Conservation (phyloP, 2,888 invertebrate species). For the Bimastos eiseni region DNA sequence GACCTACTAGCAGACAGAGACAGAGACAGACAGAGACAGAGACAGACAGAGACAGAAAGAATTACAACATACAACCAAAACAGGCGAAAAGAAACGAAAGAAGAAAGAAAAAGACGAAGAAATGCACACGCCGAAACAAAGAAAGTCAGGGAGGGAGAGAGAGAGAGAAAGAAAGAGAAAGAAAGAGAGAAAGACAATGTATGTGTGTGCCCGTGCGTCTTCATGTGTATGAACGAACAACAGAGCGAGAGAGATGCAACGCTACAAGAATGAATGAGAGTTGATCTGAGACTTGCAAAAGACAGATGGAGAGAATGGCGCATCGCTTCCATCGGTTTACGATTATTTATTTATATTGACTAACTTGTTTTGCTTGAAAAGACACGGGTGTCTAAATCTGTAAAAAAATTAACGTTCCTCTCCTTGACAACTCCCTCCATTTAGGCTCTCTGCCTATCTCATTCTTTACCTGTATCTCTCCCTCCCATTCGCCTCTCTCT, state of each 20-base stretch:
- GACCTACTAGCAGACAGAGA: not conserved
- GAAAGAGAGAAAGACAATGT: not conserved
- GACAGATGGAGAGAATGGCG: not conserved
- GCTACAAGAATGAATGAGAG: no score
- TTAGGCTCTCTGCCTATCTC: not conserved
- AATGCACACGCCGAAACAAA: not conserved
- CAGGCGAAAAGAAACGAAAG: not conserved
- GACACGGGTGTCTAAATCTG: not conserved
- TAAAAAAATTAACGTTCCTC: not conserved
- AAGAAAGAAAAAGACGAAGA: not conserved
- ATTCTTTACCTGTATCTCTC: not conserved
- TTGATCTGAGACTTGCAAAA: not conserved
- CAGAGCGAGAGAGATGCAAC: not conserved
- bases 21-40: not conserved
- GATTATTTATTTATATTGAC: not conserved
- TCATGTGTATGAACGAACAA: no score
- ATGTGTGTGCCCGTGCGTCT: no score
- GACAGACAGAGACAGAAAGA: not conserved
- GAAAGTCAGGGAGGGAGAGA: not conserved
- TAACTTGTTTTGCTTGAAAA: not conserved
- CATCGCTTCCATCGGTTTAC: not conserved
- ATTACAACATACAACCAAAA: no score
- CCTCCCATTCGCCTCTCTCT: not conserved
- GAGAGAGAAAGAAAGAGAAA: not conserved
- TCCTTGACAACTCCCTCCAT: not conserved